phyloP scores from a whole-genome alignment of 2,888 invertebrate species.

The Corbicula japonica region DNA sequence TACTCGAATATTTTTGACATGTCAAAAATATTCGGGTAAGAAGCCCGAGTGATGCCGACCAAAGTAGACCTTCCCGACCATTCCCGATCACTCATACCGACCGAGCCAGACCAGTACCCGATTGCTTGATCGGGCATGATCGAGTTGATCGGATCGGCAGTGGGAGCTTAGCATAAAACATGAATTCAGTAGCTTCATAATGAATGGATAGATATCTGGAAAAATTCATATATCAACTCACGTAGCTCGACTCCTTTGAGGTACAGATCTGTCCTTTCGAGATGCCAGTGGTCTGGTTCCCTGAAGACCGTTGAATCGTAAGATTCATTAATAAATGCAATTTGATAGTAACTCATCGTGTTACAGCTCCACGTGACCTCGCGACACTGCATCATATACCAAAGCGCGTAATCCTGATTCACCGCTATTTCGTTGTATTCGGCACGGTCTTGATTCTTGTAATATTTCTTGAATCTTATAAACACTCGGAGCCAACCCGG shows the following conservation, averaged over 20 bases:
- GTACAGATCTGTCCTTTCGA: conserved; percentile 20
- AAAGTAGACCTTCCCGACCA: too few relatives aligned
- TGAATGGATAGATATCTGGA: too few relatives aligned
- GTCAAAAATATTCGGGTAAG: too few relatives aligned
- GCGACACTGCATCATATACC: conserved; percentile 42
- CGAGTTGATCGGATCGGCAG: too few relatives aligned
- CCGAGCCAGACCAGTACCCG: too few relatives aligned
- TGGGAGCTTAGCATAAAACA: too few relatives aligned
- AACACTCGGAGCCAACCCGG: conserved; percentile 34
- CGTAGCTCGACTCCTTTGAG: conserved; percentile 24
- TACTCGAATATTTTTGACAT: too few relatives aligned
- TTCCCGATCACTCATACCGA: too few relatives aligned
- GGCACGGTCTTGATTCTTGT: conserved; percentile 1
- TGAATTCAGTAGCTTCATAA: too few relatives aligned
- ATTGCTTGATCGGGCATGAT: too few relatives aligned
- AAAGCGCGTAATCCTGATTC: conserved; percentile 36
- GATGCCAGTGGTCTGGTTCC: conserved; percentile 21
- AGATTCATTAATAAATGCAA: conserved; percentile 18
- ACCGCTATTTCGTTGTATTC: background rate
- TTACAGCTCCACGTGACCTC: conserved; percentile 24
- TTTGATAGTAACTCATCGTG: conserved; percentile 28
- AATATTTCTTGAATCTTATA: conserved; percentile 27
- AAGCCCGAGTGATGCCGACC: too few relatives aligned
- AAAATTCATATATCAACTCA: too few relatives aligned
- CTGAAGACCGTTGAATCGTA: conserved; percentile 3